Percentiles rank a stretch among this genome's conserved stretches.
These are phyloP conservation scores for Heliangelus exortis DNA, from an alignment of 2,797 vertebrate species.

Conservation along the genomic window DNA sequence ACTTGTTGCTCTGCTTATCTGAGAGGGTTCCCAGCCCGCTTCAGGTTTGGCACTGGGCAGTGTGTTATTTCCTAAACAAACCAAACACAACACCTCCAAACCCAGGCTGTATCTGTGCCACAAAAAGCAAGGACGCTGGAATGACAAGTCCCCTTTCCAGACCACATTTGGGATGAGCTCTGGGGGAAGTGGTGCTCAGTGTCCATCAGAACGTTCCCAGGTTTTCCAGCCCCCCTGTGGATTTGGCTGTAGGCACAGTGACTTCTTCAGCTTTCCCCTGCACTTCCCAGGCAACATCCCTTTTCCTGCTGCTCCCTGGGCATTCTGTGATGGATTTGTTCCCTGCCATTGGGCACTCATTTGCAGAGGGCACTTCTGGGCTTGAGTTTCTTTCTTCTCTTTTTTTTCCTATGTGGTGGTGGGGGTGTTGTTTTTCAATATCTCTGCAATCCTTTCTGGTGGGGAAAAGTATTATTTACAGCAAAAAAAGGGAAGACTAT, in stretches of 20 bases:
- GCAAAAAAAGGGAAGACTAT: neutral
- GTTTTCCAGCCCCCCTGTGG: neutral
- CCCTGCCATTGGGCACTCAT: no score
- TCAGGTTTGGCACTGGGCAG: neutral
- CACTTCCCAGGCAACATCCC: neutral
- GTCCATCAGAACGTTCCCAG: neutral
- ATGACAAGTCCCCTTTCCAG: neutral
- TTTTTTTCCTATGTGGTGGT: neutral
- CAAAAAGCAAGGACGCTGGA: neutral
- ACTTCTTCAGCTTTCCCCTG: neutral
- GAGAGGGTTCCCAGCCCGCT: neutral
- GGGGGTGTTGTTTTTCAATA: neutral
- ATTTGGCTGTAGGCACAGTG: neutral
- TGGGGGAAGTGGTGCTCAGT: no score
- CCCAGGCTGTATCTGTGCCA: no score
- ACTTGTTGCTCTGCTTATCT: neutral
- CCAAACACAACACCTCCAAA: neutral
- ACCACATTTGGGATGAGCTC: accelerated
- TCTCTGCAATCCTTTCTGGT: neutral
- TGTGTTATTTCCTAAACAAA: neutral
- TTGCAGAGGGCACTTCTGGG: no score
- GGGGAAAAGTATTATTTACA: neutral
- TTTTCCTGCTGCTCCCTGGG: neutral
- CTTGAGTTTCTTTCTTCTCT: neutral
- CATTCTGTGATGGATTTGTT: no score